Conservation (phyloP, 2,113 vertebrate species). For the Eolophus roseicapilla region DNA sequence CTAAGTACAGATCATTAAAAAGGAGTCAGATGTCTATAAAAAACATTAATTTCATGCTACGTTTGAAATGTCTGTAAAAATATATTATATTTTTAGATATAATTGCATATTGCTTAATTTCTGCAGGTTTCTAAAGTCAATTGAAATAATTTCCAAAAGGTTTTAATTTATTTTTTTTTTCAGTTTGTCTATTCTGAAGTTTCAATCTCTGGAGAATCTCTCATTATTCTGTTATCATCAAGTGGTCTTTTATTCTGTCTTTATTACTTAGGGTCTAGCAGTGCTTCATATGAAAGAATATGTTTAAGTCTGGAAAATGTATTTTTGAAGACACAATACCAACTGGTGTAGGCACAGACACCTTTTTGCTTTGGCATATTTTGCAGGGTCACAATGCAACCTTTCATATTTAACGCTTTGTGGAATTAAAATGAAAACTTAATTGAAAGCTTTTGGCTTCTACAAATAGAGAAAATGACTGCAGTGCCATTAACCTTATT, state of each 20-base stretch:
- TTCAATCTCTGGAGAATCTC: not conserved
- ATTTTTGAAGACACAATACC: not conserved
- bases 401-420: not conserved
- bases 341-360: not conserved
- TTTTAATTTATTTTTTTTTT: not conserved
- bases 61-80: constrained; percentile 29
- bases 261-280: not conserved
- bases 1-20: constrained; percentile 34
- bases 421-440: not conserved
- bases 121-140: not conserved
- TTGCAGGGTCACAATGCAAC: not conserved
- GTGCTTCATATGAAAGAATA: not conserved
- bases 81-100: not conserved
- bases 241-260: not conserved
- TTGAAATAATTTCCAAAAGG: not conserved
- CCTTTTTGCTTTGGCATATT: not conserved
- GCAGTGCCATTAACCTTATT: not conserved
- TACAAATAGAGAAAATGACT: not conserved
- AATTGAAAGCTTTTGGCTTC: not conserved
- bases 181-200: not conserved
- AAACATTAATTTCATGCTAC: constrained; percentile 29
- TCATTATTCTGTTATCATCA: not conserved
- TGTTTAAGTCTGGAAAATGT: not conserved
- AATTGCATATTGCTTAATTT: not conserved
- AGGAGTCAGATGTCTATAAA: constrained; percentile 57